Percentiles rank a stretch among this genome's conserved stretches.
These are phyloP conservation scores for Phylloscopus trochilus DNA, from an alignment of 2,113 vertebrate genomes.

Conservation along the genomic window DNA sequence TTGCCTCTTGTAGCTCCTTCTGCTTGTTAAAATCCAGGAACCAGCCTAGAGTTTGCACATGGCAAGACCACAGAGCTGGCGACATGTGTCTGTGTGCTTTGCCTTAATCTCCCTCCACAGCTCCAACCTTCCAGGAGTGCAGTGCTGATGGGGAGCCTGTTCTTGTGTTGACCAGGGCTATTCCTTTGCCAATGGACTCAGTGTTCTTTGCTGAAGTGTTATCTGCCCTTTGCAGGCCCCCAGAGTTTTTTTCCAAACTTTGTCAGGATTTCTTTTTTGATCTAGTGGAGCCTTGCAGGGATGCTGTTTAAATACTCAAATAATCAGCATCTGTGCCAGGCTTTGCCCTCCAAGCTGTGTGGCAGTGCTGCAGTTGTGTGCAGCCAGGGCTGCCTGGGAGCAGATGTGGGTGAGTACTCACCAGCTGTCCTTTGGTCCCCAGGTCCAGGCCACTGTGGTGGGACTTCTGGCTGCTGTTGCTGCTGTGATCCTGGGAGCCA, in stretches of 20 bases:
- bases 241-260: not conserved
- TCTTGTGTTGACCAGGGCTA: not conserved
- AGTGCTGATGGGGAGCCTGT: not conserved
- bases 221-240: slow-evolving; percentile 16
- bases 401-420: not conserved
- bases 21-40: not conserved
- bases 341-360: not conserved
- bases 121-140: not conserved
- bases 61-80: not conserved
- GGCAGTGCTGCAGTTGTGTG: rapidly evolving
- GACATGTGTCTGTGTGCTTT: not conserved
- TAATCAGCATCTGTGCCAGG: not conserved
- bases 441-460: slow-evolving; percentile 94
- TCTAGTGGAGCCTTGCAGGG: not conserved
- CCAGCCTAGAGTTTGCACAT: not conserved
- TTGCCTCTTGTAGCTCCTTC: not conserved
- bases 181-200: not conserved
- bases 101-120: slow-evolving; percentile 22
- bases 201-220: not conserved
- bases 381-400: not conserved
- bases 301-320: not conserved
- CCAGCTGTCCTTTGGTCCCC: slow-evolving; percentile 14
- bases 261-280: not conserved
- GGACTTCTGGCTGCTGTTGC: slow-evolving; percentile 92
- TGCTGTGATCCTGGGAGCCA: slow-evolving; percentile 82